These are phyloP conservation scores for Scolopax mira DNA, from an alignment of 2,113 vertebrate species.

Conservation along the genomic window DNA sequence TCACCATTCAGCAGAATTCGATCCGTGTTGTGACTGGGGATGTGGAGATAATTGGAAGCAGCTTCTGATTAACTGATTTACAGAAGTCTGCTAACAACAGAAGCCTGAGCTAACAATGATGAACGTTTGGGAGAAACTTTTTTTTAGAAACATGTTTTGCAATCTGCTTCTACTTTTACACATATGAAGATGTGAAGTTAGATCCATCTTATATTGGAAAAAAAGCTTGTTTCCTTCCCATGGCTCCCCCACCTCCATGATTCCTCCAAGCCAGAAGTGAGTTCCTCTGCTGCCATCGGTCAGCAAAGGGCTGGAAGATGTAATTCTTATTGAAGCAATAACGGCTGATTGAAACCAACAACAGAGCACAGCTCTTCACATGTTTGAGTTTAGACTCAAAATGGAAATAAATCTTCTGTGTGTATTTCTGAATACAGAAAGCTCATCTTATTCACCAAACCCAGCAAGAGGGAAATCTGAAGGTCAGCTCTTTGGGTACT, in stretches of 20 bases:
- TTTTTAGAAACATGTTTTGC: not conserved
- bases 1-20: not conserved
- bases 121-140: not conserved
- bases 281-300: not conserved
- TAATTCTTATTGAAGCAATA: not conserved
- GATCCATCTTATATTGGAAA: not conserved
- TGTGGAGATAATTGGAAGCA: not conserved
- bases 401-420: not conserved
- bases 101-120: not conserved
- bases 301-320: not conserved
- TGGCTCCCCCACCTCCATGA: not conserved
- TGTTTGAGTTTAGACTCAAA: not conserved
- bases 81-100: not conserved
- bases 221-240: not conserved
- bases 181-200: not conserved
- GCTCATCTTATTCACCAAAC: too few species aligned
- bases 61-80: not conserved
- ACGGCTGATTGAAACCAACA: not conserved
- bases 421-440: not conserved
- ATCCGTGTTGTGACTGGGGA: not conserved
- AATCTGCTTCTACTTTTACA: not conserved
- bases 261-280: not conserved
- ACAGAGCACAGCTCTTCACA: not conserved
- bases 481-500: too few species aligned
- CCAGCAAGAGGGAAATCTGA: too few species aligned